Evolutionary conservation across 2,888 invertebrate species (phyloP).

Genomic region (Phortica okadai): DNA sequence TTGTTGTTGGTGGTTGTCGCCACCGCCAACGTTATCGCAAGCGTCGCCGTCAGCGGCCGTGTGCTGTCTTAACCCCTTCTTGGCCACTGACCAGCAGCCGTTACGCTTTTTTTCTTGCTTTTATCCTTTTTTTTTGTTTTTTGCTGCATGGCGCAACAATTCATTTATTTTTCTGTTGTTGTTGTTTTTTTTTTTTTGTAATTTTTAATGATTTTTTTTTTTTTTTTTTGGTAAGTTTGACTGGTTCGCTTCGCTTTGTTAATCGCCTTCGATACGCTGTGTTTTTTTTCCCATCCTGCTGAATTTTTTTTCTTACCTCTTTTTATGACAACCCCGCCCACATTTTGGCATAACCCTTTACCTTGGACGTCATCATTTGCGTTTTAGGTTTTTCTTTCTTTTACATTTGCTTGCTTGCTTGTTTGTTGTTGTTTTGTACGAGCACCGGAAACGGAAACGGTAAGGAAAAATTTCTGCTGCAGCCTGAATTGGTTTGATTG

Average conservation of each 20-base stretch:
- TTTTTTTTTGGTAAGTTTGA: not conserved
- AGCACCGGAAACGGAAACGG: constrained; percentile 35
- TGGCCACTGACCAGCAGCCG: not conserved
- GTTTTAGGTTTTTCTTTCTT: not conserved
- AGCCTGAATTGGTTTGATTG: constrained; percentile 1
- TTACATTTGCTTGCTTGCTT: not conserved
- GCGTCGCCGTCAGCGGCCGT: not conserved
- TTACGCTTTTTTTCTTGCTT: no score
- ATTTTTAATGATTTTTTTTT: no score
- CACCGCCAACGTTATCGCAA: no score
- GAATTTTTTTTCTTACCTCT: not conserved
- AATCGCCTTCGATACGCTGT: constrained; percentile 40
- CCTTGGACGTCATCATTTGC: not conserved
- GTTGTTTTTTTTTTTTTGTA: constrained; percentile 21
- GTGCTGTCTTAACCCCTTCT: not conserved
- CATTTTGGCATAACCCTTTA: no score
- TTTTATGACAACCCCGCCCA: not conserved
- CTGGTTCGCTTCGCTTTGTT: constrained; percentile 24
- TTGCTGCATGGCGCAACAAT: constrained; percentile 11
- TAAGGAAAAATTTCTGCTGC: constrained; percentile 16
- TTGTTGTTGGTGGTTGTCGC: no score
- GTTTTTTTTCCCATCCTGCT: not conserved
- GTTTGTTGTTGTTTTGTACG: not conserved
- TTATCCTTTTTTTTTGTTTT: not conserved
- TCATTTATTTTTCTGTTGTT: constrained; percentile 28